Evolutionary conservation across 2,113 vertebrate genomes (phyloP), one percentile per base, ranked within the genome.

Genomic region (Sorex araneus): DNA sequence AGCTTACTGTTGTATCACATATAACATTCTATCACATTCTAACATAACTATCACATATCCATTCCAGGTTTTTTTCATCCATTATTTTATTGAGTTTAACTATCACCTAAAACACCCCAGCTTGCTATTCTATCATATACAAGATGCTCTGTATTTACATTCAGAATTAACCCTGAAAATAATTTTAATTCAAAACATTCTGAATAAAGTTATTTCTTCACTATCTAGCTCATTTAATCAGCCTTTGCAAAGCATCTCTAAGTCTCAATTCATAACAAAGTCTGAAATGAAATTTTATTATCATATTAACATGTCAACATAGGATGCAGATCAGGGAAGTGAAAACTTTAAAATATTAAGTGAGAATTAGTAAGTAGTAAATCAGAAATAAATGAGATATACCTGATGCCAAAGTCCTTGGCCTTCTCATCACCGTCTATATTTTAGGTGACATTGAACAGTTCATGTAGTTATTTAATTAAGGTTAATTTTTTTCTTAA

Each of bases 81-180:
- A 40, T 40, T 40, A 40, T 40, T 40, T 40, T 40, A 40, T 40
- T 40, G 40, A 40, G 40, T 40, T 40, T 3, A 40, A 40, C 40
- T 40, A 40, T 40, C 40, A 40, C 40, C 7, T 40, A 40, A 40
- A 40, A 40, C 40, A 40, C 3, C 40, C 40, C 40, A 40, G 40
- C 40, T 40, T 40, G 54, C 54, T 54, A 12, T 54, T 74, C 77
- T 78, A 64, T 45, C 54, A 74, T 30, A 81, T 43, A 18, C 3
- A 78, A 4, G 78, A 84, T 57, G 69, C 27, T 40, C 57, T 73
- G 5, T 50, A 6, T 16, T 60, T 60, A 47, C 16, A 85, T 12
- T 90, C 78, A 85, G 78, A 74, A 75, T 75, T 78, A 57, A 50
- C 57, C 10, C 70, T 70, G 13, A 54, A 79, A 88, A 8, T 9